Base-by-base conservation (phyloP, 2,113 vertebrate genomes). In the Ageneiosus marmoratus region DNA sequence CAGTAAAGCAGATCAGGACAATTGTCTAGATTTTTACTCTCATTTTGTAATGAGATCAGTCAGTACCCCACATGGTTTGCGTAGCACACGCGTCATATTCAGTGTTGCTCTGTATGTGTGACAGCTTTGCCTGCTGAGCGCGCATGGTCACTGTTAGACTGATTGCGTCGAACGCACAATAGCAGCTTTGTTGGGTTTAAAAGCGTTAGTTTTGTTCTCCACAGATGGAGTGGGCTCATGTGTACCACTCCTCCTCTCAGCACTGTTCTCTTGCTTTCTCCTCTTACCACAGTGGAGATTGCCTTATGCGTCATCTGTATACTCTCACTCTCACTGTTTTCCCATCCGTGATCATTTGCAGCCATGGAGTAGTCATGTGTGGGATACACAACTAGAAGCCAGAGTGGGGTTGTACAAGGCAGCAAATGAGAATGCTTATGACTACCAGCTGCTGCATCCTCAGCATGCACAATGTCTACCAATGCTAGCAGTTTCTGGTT, bases 381-480 rank as follows among this genome's bases (percentile, higher is more conserved):
- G 29, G 62, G 62, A 69, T 70, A n/a, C 27, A 60, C 82, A 78
- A 44, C 82, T 41, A 56, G 44, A 72, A 48, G 51, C 63, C 20
- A 27, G 63, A 78, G 75, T 50, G 24, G 82, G 82, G 18, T 78
- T 41, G n/a, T 77, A 44, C 46, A 22, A 83, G 50, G 60, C 56
- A 32, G 41, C 55, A 74, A 81, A 60, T 77, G 50, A 83, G n/a
- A 46, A 48, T 53, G 51, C 20, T 69, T 44, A 78, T 78, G 51
- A 72, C 13, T 72, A 72, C 34, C 82, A 83, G 75, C 82, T 79
- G 82, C 75, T 72, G 75, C n/a, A 83, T 29, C 44, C 60, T 46
- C 27, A 83, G 50, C 74, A 24, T 24, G 56, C 32, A 8, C 51
- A 24, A 22, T 70, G 63, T 29, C 44, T 32, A 37, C n/a, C 41